Base-by-base conservation (phyloP, 2,113 vertebrate species). In the Cyanistes caeruleus region DNA sequence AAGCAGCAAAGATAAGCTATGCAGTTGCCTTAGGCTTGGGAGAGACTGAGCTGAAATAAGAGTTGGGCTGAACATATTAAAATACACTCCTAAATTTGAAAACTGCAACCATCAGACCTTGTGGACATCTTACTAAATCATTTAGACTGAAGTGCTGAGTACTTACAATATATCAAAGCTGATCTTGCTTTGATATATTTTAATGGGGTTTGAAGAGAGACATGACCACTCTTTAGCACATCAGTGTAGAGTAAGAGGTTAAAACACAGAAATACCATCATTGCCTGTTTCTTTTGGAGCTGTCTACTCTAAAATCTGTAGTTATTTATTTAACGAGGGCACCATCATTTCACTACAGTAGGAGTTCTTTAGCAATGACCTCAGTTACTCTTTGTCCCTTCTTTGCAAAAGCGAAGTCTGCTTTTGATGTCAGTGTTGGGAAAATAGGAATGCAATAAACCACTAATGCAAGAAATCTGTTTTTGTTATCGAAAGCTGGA, bases 21-120 rank as follows among this genome's bases (percentile, higher is more conserved):
- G 83, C 67, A 78, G 30, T 97, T 95, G 98, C 99, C 98, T 79
- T 67, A 95, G 98, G 99, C 98, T 96, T 96, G 98, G 98, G 99
- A 98, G 98, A 96, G 95, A 94, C 97, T 37, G 56, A 87, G 81
- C 94, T 97, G 97, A 96, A 98, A 97, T 77, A 96, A 97, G 97
- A 98, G 93, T 96, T 95, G 92, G 96, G 93, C 95, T 94, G 91
- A 96, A 95, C 39, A 27, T 95, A 77, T 90, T 96, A 92, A 98
- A 97, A 95, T 93, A 95, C 89, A 70, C 94, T 91, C 78, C 62
- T 78, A n/a, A 75, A 89, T 94, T 96, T 95, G 84, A 89, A 94
- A 95, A 90, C 60, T 72, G 94, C 95, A 96, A 69, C 67, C 93
- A 90, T 68, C 77, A 88, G 87, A 86, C 89, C 94, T 87, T 87